A percentile compares a stretch with the other conserved stretches of the same genome.
These are phyloP conservation scores for Nomada hirtipes DNA, from an alignment of 2,888 invertebrate species.

Conservation along the genomic window DNA sequence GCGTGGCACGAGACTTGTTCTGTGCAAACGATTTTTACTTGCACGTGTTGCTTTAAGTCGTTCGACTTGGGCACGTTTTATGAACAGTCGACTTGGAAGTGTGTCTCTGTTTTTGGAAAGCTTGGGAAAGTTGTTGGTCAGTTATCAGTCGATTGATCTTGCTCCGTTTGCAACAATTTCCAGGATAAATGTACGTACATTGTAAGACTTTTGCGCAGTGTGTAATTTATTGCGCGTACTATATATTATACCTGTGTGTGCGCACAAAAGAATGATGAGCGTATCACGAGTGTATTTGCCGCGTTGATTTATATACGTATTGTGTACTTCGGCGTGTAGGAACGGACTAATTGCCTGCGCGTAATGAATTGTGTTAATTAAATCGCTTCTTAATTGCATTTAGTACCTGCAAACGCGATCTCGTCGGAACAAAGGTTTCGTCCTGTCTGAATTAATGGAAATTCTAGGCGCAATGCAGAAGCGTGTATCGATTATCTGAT, in stretches of 20 bases:
- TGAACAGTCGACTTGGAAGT: too few relatives aligned
- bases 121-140: too few relatives aligned
- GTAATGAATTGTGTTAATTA: conserved; percentile 53
- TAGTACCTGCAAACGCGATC: conserved; percentile 23
- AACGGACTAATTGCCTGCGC: conserved; percentile 6
- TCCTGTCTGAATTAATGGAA: conserved; percentile 45
- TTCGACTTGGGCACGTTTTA: too few relatives aligned
- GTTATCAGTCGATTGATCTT: too few relatives aligned
- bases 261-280: background rate
- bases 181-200: background rate
- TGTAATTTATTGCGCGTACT: background rate
- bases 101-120: too few relatives aligned
- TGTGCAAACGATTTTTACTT: too few relatives aligned
- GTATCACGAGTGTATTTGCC: background rate
- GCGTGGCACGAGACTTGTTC: background rate
- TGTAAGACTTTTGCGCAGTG: background rate
- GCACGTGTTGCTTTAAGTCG: too few relatives aligned
- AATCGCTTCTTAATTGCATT: conserved; percentile 42
- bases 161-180: background rate
- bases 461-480: conserved; percentile 24
- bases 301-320: conserved; percentile 16
- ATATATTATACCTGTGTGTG: background rate
- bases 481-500: conserved; percentile 51
- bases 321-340: background rate
- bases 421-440: conserved; percentile 31